phyloP scores from a whole-genome alignment of 1,140 invertebrate species.

The Lanistes nyassanus region DNA sequence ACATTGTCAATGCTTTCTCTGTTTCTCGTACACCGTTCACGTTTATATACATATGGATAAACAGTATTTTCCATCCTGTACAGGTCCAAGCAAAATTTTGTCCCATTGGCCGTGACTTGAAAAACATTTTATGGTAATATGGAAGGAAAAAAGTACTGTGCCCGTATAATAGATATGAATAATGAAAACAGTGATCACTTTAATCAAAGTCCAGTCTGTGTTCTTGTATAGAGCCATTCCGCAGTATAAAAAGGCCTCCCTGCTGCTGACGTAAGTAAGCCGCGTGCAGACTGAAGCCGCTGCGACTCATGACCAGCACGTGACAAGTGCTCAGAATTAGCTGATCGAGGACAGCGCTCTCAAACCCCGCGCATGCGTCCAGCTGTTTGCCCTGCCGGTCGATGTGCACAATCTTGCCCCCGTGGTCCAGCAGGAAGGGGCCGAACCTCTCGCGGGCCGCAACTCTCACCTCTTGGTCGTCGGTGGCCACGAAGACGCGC shows the following conservation, averaged over 20 bases:
- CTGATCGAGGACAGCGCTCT: conserved; percentile 30
- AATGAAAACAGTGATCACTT: too few relatives aligned
- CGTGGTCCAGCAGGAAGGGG: conserved; percentile 1
- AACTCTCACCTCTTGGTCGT: conserved; percentile 23
- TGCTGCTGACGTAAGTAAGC: conserved; percentile 18
- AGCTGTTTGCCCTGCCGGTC: conserved; percentile 11
- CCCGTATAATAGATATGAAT: too few relatives aligned
- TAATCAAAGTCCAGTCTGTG: not conserved
- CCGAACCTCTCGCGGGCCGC: conserved; percentile 19
- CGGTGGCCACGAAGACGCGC: conserved; percentile 33
- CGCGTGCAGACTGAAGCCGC: conserved; percentile 26
- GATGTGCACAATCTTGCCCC: conserved; percentile 29
- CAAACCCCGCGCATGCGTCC: conserved; percentile 20
- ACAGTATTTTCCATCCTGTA: too few relatives aligned
- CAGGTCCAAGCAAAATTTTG: too few relatives aligned
- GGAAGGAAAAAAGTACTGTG: too few relatives aligned
- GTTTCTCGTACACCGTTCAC: too few relatives aligned
- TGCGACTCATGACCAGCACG: conserved; percentile 27
- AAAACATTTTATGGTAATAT: too few relatives aligned
- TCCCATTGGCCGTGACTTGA: too few relatives aligned
- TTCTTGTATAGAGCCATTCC: conserved; percentile 10
- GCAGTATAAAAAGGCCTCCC: conserved; percentile 21
- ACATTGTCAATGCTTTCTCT: too few relatives aligned
- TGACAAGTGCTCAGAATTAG: conserved; percentile 22
- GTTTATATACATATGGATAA: too few relatives aligned